Base-by-base conservation (phyloP, 2,113 vertebrate species). In the Copsychus sechellarum region DNA sequence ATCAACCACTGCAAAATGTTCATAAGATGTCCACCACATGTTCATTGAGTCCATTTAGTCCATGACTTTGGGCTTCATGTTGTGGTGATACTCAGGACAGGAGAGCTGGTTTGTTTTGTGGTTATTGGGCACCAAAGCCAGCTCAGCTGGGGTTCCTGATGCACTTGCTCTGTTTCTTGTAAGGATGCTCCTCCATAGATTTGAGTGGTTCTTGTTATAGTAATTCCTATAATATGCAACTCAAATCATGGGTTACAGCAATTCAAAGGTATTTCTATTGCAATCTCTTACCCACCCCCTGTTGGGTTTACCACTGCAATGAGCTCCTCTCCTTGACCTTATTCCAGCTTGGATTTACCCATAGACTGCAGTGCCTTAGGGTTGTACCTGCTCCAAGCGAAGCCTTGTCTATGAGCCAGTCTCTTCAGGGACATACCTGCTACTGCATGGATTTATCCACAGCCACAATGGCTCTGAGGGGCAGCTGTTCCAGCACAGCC, bases 261-360 rank as follows among this genome's bases (percentile, higher is more conserved):
- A 29, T 74, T 73, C 38, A n/a, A 45, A 42, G 19, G 10, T 51
- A n/a, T 58, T 60, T 67, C 38, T 60, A 8, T 38, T 60, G 6
- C 8, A 53, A 0, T 66, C 20, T 38, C 38, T 51, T 45, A 50
- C 23, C 5, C 20, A 45, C 28, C 58, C 23, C 5, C 5, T 29
- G 2, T 5, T 0, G 0, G 20, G 11, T 40, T 53, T 53, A 58
- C 23, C 18, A 16, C 9, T 57, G 34, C 58, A 42, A 15, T 26
- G 50, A n/a, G 25, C 19, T 66, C 12, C 5, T 66, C 5, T 6
- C 28, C 33, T 58, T 45, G 16, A 38, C 28, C 17, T 66, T 45
- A 11, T 25, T 53, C 45, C 51, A 45, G n/a, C 53, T 60, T 74
- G 51, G 24, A 24, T 65, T 67, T 81, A 45, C 25, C 19, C 28